Evolutionary conservation across 2,797 vertebrate species (phyloP).

Genomic region (Perodicticus potto): DNA sequence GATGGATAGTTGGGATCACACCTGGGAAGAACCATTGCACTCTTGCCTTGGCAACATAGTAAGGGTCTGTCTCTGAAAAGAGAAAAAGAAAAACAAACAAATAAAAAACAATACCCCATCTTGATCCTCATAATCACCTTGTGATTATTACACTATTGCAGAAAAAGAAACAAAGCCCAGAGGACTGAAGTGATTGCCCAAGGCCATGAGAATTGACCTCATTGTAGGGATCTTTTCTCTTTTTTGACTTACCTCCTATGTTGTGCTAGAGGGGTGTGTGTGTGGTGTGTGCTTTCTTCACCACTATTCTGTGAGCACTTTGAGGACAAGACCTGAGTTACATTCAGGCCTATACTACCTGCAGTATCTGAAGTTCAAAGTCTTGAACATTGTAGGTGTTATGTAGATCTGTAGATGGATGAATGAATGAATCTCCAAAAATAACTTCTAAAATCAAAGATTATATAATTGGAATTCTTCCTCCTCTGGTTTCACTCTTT

Average conservation of each 20-base stretch:
- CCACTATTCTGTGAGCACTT: background rate
- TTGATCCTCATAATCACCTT: background rate
- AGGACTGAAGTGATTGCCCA: background rate
- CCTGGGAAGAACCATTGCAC: background rate
- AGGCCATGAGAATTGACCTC: background rate
- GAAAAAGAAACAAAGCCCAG: conserved; percentile 39
- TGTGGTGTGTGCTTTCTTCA: background rate
- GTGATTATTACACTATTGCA: background rate
- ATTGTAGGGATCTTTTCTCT: background rate
- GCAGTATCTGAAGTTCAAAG: background rate
- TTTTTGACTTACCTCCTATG: background rate
- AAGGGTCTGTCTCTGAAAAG: background rate
- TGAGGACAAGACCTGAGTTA: background rate
- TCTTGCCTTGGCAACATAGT: background rate
- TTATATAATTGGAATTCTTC: background rate
- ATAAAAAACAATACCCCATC: background rate
- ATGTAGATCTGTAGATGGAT: background rate
- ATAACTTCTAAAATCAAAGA: background rate
- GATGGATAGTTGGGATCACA: background rate
- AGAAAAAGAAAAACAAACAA: background rate
- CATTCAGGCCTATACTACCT: background rate
- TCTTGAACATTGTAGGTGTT: background rate
- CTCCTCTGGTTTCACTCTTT: background rate
- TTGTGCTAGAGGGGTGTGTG: background rate
- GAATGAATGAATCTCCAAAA: conserved; percentile 3